Conservation (phyloP, 2,888 invertebrate species). For the Pollenia amentaria region DNA sequence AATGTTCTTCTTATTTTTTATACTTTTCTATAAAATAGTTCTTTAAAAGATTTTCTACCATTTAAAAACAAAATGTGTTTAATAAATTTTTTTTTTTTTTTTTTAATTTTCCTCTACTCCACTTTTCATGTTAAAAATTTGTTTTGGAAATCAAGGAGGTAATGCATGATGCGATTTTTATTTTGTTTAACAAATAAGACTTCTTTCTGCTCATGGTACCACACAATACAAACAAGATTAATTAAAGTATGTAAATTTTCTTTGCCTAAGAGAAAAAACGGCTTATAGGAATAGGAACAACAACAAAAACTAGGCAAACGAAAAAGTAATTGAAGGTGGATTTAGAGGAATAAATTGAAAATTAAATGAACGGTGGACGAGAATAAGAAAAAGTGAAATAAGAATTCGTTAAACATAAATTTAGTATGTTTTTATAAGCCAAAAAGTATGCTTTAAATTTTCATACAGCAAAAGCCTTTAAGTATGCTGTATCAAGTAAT, state of each 20-base stretch:
- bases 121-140: constrained; percentile 2
- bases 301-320: constrained; percentile 20
- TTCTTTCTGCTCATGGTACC: constrained; percentile 57
- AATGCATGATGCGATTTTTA: constrained; percentile 40
- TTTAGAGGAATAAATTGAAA: constrained; percentile 50
- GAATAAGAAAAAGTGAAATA: background rate
- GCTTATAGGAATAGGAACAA: constrained; percentile 22
- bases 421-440: background rate
- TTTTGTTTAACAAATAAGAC: background rate
- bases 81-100: background rate
- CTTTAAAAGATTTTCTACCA: background rate
- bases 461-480: too few species aligned
- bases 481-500: too few species aligned
- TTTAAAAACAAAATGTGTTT: constrained; percentile 31
- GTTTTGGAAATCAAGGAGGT: constrained; percentile 53
- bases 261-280: constrained; percentile 30
- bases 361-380: constrained; percentile 61
- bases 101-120: background rate
- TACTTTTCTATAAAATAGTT: background rate
- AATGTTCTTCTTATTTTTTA: too few species aligned
- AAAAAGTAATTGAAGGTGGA: constrained; percentile 56
- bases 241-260: constrained; percentile 83
- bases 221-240: constrained; percentile 81
- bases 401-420: background rate
- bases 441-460: too few species aligned